Conservation (phyloP, 2,888 invertebrate species). For the Pandemis corylana region DNA sequence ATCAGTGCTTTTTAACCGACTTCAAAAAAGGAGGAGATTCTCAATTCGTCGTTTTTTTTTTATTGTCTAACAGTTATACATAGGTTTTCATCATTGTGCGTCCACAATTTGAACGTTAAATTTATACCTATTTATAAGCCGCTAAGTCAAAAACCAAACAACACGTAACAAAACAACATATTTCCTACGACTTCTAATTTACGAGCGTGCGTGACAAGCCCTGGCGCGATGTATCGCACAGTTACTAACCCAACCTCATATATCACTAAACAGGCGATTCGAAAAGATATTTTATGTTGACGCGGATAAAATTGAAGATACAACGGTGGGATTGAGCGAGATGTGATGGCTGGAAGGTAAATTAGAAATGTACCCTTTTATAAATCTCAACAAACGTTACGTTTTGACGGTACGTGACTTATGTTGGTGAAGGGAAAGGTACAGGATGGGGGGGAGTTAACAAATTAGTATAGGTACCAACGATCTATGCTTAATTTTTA, state of each 20-base stretch:
- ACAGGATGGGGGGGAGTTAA: not conserved
- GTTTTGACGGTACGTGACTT: conserved; percentile 14
- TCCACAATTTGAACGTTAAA: not conserved
- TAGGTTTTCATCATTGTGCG: not conserved
- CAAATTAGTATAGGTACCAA: not conserved
- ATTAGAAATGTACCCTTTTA: conserved; percentile 2
- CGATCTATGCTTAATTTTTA: too few species aligned
- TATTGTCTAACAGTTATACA: too few species aligned
- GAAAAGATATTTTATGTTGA: not conserved
- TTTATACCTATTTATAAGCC: not conserved
- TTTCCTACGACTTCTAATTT: conserved; percentile 10
- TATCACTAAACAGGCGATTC: not conserved
- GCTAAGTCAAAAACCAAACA: conserved; percentile 12
- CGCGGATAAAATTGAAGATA: not conserved
- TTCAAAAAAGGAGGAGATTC: too few species aligned
- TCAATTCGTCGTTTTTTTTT: too few species aligned
- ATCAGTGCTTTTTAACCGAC: too few species aligned
- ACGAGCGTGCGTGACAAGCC: conserved; percentile 8
- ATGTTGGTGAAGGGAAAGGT: conserved; percentile 1
- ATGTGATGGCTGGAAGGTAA: not conserved
- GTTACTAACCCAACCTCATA: not conserved
- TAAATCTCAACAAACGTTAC: conserved; percentile 11
- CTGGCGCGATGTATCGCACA: not conserved
- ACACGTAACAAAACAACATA: conserved; percentile 13
- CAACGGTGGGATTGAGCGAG: not conserved